Conservation (phyloP, 2,797 vertebrate species). For the Acipenser transmontanus region DNA sequence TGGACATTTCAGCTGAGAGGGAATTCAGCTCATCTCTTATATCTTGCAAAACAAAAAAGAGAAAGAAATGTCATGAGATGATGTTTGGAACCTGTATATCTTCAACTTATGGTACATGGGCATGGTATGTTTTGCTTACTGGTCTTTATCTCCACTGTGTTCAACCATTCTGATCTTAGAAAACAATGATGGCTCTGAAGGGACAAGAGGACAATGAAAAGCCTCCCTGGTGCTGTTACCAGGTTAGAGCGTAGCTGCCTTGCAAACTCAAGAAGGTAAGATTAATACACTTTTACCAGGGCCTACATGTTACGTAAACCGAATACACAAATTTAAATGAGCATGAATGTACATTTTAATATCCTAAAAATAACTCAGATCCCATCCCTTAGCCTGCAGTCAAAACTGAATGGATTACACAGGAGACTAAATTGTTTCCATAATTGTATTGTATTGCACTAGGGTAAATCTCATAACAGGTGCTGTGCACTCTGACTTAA, state of each 20-base stretch:
- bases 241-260: too few species aligned
- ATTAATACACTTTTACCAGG: not conserved
- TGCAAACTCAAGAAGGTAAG: not conserved
- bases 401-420: slow-evolving; percentile 4
- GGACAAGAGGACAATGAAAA: not conserved
- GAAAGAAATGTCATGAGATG: not conserved
- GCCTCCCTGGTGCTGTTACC: not conserved
- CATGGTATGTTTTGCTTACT: not conserved
- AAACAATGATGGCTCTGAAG: not conserved
- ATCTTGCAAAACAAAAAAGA: not conserved
- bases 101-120: not conserved
- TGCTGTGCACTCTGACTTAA: slow-evolving; percentile 34
- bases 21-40: not conserved
- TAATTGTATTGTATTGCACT: not conserved
- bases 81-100: not conserved
- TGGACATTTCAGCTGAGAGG: slow-evolving; percentile 3
- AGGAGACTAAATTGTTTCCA: slow-evolving; percentile 1
- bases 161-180: not conserved
- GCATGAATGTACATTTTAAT: not conserved
- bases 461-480: slow-evolving; percentile 33
- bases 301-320: not conserved
- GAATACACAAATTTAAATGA: not conserved
- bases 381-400: not conserved
- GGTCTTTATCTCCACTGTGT: not conserved
- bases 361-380: not conserved